These are phyloP conservation scores for Eulemur mongoz DNA, from an alignment of 2,797 vertebrate genomes.

Conservation along the genomic window DNA sequence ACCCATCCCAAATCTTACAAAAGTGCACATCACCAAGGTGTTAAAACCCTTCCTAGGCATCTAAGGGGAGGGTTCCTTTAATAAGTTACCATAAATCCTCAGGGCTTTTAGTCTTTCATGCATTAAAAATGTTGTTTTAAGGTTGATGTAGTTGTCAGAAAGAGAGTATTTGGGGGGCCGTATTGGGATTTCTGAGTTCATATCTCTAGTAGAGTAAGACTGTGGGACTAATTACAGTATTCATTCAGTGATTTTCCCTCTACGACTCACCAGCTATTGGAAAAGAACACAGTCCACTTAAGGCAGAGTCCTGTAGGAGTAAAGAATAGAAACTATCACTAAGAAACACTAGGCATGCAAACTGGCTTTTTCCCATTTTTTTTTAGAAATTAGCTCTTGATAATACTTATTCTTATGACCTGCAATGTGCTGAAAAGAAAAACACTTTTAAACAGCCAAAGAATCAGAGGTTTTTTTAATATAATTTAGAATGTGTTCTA, in stretches of 20 bases:
- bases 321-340: not conserved
- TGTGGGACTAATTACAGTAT: not conserved
- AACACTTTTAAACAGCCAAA: not conserved
- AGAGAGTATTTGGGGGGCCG: not conserved
- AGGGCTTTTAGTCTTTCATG: not conserved
- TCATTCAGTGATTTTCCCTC: not conserved
- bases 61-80: not conserved
- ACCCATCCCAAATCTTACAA: not conserved
- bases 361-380: not conserved
- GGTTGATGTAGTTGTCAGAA: not conserved
- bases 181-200: constrained; percentile 7
- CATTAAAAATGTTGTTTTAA: constrained; percentile 13
- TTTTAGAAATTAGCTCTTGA: not conserved
- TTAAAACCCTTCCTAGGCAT: not conserved
- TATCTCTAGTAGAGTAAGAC: not conserved
- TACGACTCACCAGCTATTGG: not conserved
- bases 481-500: not conserved
- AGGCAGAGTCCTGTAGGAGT: not conserved
- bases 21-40: not conserved
- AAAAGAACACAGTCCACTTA: not conserved
- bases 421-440: not conserved
- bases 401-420: not conserved
- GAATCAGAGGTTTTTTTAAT: not conserved
- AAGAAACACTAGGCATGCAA: not conserved
- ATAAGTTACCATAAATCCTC: not conserved